Percentiles rank a stretch among this genome's conserved stretches.
These are phyloP conservation scores for Drosophila affinis DNA, from an alignment of 2,888 invertebrate genomes.

Conservation along the genomic window DNA sequence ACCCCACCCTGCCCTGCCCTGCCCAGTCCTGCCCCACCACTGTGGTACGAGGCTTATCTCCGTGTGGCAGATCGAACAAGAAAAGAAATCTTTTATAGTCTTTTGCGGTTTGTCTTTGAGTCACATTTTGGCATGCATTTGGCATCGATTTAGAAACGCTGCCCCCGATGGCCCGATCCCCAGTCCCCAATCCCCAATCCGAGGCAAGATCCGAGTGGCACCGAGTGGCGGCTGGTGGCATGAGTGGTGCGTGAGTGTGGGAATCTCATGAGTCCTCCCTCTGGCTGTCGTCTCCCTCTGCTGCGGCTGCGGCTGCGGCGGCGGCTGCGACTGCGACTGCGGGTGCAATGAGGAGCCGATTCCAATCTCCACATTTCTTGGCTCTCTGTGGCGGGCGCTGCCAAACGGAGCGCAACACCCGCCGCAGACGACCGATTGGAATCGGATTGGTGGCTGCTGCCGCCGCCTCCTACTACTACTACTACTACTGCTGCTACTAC, in stretches of 20 bases:
- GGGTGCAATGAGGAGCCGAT: constrained; percentile 69
- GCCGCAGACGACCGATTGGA: constrained; percentile 74
- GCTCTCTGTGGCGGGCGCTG: constrained; percentile 63
- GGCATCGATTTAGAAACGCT: constrained; percentile 67
- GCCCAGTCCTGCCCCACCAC: constrained; percentile 12
- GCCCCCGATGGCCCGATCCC: constrained; percentile 7
- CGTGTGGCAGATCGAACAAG: constrained; percentile 65
- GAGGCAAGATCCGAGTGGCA: not conserved
- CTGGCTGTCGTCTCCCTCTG: not conserved
- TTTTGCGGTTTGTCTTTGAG: constrained; percentile 77
- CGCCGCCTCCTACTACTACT: constrained; percentile 26
- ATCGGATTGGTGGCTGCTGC: constrained; percentile 49
- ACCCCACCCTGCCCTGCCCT: constrained; percentile 9
- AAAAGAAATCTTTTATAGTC: constrained; percentile 66
- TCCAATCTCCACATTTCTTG: constrained; percentile 63
- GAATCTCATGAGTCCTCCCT: constrained; percentile 39
- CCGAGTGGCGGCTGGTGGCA: not conserved
- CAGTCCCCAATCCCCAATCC: not conserved
- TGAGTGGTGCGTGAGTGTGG: constrained; percentile 70
- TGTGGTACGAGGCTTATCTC: constrained; percentile 53
- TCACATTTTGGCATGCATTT: constrained; percentile 69
- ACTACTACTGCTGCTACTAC: constrained; percentile 7
- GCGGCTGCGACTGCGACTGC: not conserved
- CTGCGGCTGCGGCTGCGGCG: not conserved
- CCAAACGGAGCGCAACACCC: constrained; percentile 75